These are phyloP conservation scores for Pavo muticus DNA, from an alignment of 2,113 vertebrate genomes.

Conservation along the genomic window DNA sequence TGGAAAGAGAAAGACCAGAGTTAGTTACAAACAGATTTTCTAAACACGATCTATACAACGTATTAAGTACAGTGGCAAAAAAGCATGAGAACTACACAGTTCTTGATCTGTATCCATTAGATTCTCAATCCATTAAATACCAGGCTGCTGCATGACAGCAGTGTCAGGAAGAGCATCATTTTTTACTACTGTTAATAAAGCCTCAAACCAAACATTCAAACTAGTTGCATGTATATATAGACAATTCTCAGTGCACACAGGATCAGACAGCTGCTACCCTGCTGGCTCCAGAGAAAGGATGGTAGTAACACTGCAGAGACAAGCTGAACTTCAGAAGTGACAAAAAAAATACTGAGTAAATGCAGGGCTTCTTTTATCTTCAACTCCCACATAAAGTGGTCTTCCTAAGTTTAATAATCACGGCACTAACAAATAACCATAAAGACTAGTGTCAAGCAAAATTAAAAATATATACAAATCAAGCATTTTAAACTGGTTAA, in stretches of 20 bases:
- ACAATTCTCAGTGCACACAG: fast-evolving
- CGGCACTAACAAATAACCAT: not conserved
- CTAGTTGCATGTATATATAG: not conserved
- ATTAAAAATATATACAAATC: not conserved
- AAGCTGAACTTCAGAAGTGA: not conserved
- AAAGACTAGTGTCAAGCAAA: not conserved
- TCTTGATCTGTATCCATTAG: not conserved
- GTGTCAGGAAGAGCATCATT: not conserved
- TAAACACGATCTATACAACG: not conserved
- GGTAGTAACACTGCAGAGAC: not conserved
- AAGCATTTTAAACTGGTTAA: not conserved
- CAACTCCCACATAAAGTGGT: not conserved
- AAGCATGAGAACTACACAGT: not conserved
- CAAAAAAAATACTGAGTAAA: not conserved
- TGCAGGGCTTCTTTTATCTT: not conserved
- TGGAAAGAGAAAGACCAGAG: not conserved
- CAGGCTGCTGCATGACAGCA: not conserved
- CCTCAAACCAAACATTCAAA: not conserved
- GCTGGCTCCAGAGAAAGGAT: not conserved
- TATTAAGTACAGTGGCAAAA: not conserved
- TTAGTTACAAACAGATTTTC: not conserved
- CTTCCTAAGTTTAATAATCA: not conserved
- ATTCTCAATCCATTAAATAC: not conserved
- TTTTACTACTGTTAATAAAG: not conserved
- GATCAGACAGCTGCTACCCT: not conserved